Conservation (phyloP, 2,888 invertebrate genomes). For the Eudasyphora cyanicolor region DNA sequence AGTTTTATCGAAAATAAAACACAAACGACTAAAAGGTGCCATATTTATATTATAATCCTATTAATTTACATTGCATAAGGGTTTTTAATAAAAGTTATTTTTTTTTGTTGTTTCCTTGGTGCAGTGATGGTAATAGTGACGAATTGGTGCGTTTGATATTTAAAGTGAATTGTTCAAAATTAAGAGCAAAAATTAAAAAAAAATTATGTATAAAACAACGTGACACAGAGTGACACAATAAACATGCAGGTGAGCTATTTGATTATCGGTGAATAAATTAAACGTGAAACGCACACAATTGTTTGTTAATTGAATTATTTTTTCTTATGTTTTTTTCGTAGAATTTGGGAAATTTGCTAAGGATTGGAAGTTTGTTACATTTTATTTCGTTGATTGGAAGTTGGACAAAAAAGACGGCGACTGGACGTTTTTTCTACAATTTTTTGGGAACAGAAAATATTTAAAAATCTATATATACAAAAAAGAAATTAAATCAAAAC, state of each 20-base stretch:
- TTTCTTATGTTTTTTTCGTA: background rate
- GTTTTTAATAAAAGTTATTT: slow-evolving; percentile 22
- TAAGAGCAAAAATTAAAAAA: background rate
- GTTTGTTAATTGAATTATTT: no score
- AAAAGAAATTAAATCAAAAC: background rate
- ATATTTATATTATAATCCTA: background rate
- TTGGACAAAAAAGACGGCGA: background rate
- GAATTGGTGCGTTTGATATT: slow-evolving; percentile 1
- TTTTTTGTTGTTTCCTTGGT: background rate
- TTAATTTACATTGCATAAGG: slow-evolving; percentile 7
- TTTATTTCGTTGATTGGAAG: background rate
- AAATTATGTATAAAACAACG: background rate
- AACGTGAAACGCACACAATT: slow-evolving; percentile 6
- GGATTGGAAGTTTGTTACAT: background rate
- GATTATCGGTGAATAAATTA: background rate
- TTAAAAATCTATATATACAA: background rate
- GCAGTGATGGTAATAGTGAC: background rate
- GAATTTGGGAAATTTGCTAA: background rate
- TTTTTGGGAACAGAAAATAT: background rate
- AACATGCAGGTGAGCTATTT: slow-evolving; percentile 22
- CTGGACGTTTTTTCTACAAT: background rate
- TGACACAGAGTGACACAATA: background rate
- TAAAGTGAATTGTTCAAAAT: background rate
- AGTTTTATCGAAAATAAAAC: background rate
- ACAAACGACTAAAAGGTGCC: slow-evolving; percentile 18